These are phyloP conservation scores for Eilema caniola DNA, from an alignment of 2,888 invertebrate genomes.

Conservation along the genomic window DNA sequence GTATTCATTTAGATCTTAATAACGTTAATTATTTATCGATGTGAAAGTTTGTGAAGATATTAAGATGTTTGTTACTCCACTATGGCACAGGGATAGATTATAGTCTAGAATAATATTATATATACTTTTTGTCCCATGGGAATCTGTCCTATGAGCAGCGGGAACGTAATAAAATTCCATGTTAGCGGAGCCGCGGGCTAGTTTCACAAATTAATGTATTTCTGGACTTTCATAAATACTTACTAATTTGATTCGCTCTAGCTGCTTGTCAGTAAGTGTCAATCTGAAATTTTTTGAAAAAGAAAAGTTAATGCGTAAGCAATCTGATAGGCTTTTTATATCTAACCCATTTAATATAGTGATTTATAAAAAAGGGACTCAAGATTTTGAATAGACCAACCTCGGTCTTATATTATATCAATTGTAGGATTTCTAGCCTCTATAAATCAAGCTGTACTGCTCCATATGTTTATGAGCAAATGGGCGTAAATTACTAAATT, in stretches of 20 bases:
- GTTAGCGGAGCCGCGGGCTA: too few relatives aligned
- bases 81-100: too few relatives aligned
- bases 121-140: too few relatives aligned
- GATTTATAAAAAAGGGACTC: too few relatives aligned
- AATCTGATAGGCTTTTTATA: neutral
- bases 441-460: neutral
- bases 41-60: too few relatives aligned
- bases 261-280: conserved; percentile 3
- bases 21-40: too few relatives aligned
- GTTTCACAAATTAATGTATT: too few relatives aligned
- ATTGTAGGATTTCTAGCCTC: neutral
- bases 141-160: too few relatives aligned
- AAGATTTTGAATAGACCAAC: too few relatives aligned
- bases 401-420: neutral
- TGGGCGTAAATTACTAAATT: neutral
- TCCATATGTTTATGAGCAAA: neutral
- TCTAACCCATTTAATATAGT: neutral
- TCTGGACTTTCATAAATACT: neutral
- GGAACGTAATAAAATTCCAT: too few relatives aligned
- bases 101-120: too few relatives aligned
- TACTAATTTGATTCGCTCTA: conserved; percentile 16
- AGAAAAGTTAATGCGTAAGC: neutral
- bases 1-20: neutral
- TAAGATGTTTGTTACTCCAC: too few relatives aligned
- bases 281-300: conserved; percentile 12